Evolutionary conservation across 2,113 vertebrate genomes (phyloP), one percentile per base, ranked within the genome.

Genomic region (Cervus canadensis): DNA sequence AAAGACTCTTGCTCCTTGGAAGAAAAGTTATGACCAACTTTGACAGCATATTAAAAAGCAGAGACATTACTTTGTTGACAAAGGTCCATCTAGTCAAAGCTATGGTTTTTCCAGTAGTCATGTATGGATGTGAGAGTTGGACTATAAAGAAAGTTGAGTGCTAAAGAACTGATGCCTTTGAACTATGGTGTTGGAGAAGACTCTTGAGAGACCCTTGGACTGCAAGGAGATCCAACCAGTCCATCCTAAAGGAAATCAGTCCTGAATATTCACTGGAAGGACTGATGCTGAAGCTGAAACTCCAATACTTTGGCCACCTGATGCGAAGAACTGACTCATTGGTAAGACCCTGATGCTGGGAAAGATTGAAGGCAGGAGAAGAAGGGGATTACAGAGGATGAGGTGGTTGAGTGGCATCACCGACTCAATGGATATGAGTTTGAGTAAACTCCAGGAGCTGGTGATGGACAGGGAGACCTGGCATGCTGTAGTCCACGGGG

Each of bases 1-100:
- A n/a, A 67, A 67, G 33, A n/a, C 33, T 8, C 33, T 67, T n/a
- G 7, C 1, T 67, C 33, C 16, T 19, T n/a, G 0, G 1, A n/a
- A n/a, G 64, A n/a, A 67, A 67, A 67, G 16, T 67, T 67, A 67
- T 67, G 64, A 67, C 33, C 33, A 67, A 33, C 33, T 8, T n/a
- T n/a, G 33, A 19, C 33, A 67, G 19, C 64, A 67, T 36, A n/a
- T n/a, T 67, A 67, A 67, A n/a, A 67, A 67, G 64, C 8, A n/a
- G 64, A 67, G 64, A 67, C 64, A 67, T 67, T 67, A 67, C 14
- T 67, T 67, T 67, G 33, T 8, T 10, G 2, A 67, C 15, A 67
- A 67, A n/a, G 33, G 16, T 67, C 4, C 17, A 17, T 67, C 64
- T 67, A n/a, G 33, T 67, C n/a, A 67, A 67, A n/a, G 16, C 16